A percentile compares a stretch with the other conserved stretches of the same genome.
Evolutionary conservation across 1,140 invertebrate genomes (phyloP).

Genomic region (Micrasema longulum): DNA sequence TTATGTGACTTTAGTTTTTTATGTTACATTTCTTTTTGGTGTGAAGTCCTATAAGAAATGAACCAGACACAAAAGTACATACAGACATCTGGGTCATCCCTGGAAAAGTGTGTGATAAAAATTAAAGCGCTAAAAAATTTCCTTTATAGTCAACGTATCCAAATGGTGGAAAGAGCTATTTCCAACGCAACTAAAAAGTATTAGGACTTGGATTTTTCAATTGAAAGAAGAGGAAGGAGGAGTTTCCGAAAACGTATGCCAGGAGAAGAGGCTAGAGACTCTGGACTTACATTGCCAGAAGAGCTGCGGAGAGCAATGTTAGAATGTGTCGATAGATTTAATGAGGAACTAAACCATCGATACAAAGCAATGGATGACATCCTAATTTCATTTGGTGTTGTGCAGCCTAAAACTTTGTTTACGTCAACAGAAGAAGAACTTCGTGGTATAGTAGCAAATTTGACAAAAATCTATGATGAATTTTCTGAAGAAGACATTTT

Average conservation of each 20-base stretch:
- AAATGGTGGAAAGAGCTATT: neutral
- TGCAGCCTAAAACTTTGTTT: neutral
- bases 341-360: neutral
- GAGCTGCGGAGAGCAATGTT: neutral
- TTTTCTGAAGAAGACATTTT: too few species aligned
- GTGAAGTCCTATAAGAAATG: neutral
- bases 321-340: neutral
- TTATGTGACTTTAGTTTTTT: conserved; percentile 5
- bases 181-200: neutral
- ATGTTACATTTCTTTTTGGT: neutral
- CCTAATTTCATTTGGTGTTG: neutral
- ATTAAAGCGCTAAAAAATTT: neutral
- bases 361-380: neutral
- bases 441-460: too few species aligned
- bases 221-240: conserved; percentile 6
- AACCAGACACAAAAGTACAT: conserved; percentile 3
- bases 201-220: neutral
- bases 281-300: neutral
- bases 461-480: too few species aligned
- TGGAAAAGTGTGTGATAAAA: neutral
- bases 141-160: neutral
- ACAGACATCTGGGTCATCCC: neutral
- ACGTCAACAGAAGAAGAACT: too few species aligned
- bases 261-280: neutral
- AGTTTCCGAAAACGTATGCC: neutral